phyloP scores from a whole-genome alignment of 2,113 vertebrate genomes.

The Caranx melampygus region DNA sequence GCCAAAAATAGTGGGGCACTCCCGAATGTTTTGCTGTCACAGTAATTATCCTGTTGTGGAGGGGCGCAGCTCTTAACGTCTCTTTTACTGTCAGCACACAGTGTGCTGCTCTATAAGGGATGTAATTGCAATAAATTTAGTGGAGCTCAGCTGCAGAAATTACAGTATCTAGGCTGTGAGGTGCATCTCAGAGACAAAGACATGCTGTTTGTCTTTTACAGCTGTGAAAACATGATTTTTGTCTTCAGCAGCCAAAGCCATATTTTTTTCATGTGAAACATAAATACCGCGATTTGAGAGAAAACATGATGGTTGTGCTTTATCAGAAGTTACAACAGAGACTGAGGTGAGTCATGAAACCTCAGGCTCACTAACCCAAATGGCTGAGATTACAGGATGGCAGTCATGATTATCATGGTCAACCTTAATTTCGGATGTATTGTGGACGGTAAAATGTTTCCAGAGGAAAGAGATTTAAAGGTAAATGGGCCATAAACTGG shows the following conservation, averaged over 20 bases:
- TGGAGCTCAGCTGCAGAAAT: constrained; percentile 41
- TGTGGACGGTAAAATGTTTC: constrained; percentile 16
- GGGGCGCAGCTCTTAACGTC: constrained; percentile 32
- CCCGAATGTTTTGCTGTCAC: constrained; percentile 35
- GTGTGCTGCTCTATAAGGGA: constrained; percentile 33
- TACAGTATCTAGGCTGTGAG: constrained; percentile 27
- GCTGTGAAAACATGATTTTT: background rate
- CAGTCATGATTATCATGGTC: constrained; percentile 19
- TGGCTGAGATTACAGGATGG: constrained; percentile 11
- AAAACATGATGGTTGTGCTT: constrained; percentile 15
- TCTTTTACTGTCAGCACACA: constrained; percentile 58
- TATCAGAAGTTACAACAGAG: constrained; percentile 14
- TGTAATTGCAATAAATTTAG: constrained; percentile 56
- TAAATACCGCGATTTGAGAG: background rate
- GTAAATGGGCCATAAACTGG: constrained; percentile 15
- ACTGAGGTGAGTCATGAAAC: constrained; percentile 30
- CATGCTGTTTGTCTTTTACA: constrained; percentile 8
- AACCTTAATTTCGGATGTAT: constrained; percentile 1
- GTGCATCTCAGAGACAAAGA: constrained; percentile 22
- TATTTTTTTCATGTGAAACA: background rate
- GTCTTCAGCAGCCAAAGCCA: background rate
- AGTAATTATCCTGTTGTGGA: constrained; percentile 64
- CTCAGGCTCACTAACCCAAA: constrained; percentile 2
- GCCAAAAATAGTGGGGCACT: constrained; percentile 10
- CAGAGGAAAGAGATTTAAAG: constrained; percentile 22